Conservation (phyloP, 2,113 vertebrate species). For the Lontra canadensis region DNA sequence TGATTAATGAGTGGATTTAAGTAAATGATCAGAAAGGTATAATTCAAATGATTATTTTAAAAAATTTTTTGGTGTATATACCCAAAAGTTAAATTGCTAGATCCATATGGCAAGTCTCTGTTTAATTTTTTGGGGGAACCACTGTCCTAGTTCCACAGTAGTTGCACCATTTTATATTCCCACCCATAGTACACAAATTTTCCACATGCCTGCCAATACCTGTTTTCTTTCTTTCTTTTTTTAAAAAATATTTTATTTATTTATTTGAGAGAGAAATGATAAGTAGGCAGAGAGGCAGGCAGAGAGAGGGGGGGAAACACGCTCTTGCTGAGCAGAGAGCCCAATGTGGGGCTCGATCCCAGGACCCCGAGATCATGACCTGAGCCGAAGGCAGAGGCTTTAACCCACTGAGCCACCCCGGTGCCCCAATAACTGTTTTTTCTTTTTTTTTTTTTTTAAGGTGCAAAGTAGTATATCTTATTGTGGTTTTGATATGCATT, state of each 20-base stretch:
- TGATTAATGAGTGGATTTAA: no score
- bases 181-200: neutral
- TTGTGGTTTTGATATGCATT: neutral
- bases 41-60: neutral
- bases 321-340: no score
- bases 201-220: neutral
- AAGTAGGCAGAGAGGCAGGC: no score
- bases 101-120: neutral
- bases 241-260: neutral
- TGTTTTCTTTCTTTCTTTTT: neutral
- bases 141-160: neutral
- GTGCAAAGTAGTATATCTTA: neutral
- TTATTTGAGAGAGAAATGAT: no score
- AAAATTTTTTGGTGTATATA: neutral
- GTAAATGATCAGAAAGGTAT: no score
- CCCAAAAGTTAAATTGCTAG: neutral
- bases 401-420: no score
- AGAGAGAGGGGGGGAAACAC: rapidly evolving
- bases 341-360: no score
- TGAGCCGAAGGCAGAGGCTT: no score
- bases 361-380: no score
- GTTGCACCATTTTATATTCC: neutral
- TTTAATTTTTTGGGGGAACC: neutral
- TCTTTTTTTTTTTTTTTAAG: neutral
- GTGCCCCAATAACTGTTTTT: neutral